phyloP scores from a whole-genome alignment of 2,888 invertebrate genomes.

The Cristatella mucedo region DNA sequence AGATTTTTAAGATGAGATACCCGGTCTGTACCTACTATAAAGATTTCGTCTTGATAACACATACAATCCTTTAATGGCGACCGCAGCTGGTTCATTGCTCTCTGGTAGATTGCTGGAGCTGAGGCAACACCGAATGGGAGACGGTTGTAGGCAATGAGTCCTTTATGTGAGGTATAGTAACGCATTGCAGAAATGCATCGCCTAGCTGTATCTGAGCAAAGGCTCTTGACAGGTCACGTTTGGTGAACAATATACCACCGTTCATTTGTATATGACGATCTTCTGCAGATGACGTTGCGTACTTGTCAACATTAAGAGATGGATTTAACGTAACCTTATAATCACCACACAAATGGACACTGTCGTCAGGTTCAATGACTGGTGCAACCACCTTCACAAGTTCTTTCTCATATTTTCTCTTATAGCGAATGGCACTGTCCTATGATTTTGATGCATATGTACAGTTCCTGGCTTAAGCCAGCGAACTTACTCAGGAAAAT shows the following conservation, averaged over 20 bases:
- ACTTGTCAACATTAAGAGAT: not conserved
- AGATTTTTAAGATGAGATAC: constrained; percentile 3
- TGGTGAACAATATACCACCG: constrained; percentile 5
- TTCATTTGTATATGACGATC: not conserved
- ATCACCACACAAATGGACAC: not conserved
- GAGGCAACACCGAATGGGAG: constrained; percentile 14
- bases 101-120: constrained; percentile 16
- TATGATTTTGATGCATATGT: no score
- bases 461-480: no score
- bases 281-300: constrained; percentile 1
- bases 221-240: constrained; percentile 16
- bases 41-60: constrained; percentile 12
- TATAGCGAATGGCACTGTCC: no score
- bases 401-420: no score
- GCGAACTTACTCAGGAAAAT: no score
- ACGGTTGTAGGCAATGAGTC: constrained; percentile 14
- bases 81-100: constrained; percentile 14
- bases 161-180: no score
- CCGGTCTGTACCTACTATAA: constrained; percentile 7
- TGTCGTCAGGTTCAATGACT: not conserved
- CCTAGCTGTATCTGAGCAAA: constrained; percentile 14
- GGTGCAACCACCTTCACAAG: no score
- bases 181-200: constrained; percentile 11
- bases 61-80: constrained; percentile 8
- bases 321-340: constrained; percentile 5